Conservation (phyloP, 2,888 invertebrate species). For the Acholoe squamosa region DNA sequence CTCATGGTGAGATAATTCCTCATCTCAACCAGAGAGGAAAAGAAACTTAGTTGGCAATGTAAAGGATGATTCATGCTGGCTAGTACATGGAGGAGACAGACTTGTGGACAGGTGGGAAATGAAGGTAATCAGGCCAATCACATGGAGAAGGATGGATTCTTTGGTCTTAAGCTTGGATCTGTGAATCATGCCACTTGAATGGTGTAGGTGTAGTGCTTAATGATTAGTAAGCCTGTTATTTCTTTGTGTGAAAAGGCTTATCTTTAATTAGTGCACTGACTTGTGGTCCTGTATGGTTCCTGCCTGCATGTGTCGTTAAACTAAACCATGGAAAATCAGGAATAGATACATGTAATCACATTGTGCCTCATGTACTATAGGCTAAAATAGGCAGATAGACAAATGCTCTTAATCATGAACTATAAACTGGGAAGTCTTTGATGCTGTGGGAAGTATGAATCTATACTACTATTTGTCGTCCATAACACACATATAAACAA, state of each 20-base stretch:
- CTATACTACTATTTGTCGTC: too few species aligned
- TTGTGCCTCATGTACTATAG: not conserved
- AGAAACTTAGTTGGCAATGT: not conserved
- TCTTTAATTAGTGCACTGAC: not conserved
- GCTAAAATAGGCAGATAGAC: not conserved
- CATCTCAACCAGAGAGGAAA: constrained; percentile 8
- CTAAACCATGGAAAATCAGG: not conserved
- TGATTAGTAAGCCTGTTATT: not conserved
- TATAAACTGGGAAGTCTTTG: not conserved
- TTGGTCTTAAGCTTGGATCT: constrained; percentile 17
- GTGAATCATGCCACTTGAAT: constrained; percentile 13
- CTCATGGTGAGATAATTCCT: not conserved
- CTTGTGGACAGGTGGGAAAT: not conserved
- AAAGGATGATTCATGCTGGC: not conserved
- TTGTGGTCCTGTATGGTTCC: not conserved
- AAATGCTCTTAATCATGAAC: not conserved
- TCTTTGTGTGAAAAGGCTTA: constrained; percentile 15
- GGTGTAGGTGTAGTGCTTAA: not conserved
- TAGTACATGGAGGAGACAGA: not conserved
- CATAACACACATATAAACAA: too few species aligned
- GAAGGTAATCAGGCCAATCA: constrained; percentile 19
- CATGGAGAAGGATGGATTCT: not conserved
- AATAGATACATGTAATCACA: not conserved
- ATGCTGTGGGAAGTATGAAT: too few species aligned
- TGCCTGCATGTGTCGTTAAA: not conserved